These are phyloP conservation scores for Todus mexicanus DNA, from an alignment of 2,797 vertebrate species.

Conservation along the genomic window DNA sequence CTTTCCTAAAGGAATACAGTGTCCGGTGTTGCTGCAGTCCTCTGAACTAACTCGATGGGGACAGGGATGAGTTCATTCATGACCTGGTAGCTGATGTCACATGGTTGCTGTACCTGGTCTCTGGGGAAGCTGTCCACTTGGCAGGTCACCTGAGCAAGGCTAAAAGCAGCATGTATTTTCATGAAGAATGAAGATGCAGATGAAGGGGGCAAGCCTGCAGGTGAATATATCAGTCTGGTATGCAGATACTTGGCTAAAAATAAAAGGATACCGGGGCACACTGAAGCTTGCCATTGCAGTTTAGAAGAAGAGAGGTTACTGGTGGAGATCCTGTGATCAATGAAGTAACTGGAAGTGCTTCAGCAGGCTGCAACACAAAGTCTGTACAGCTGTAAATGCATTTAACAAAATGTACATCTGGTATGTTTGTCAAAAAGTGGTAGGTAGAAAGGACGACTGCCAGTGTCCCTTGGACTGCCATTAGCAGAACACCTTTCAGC, in stretches of 20 bases:
- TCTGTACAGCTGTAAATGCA: not conserved
- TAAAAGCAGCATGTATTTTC: not conserved
- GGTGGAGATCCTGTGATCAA: not conserved
- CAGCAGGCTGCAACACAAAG: not conserved
- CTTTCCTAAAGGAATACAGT: not conserved
- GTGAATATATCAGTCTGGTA: not conserved
- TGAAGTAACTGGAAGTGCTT: not conserved
- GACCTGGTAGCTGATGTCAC: rapidly evolving
- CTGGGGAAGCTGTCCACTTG: not conserved
- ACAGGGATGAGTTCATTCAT: not conserved
- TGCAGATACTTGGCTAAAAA: not conserved
- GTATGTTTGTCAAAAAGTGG: not conserved
- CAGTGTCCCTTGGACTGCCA: not conserved
- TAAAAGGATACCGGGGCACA: not conserved
- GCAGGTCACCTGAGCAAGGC: not conserved
- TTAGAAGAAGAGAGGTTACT: not conserved
- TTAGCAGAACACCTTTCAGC: not conserved
- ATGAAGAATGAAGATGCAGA: not conserved
- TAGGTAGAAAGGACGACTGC: not conserved
- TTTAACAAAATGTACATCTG: not conserved
- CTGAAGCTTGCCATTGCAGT: not conserved
- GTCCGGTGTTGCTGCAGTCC: not conserved
- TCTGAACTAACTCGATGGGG: not conserved
- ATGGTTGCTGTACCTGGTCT: not conserved
- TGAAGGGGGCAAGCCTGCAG: not conserved